These are phyloP conservation scores for Heliconius ismenius DNA, from an alignment of 2,888 invertebrate genomes.

Conservation along the genomic window DNA sequence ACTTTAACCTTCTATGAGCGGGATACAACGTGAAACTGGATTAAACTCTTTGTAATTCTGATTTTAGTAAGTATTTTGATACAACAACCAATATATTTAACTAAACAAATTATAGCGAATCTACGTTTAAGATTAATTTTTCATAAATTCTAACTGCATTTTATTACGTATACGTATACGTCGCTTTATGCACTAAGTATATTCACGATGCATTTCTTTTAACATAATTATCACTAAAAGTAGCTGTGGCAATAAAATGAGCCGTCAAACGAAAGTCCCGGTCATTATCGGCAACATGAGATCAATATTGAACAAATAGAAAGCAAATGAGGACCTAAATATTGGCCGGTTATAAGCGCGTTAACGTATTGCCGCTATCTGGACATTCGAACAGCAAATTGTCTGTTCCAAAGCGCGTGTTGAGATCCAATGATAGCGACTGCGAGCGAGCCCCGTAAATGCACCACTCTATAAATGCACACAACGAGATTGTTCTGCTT, in stretches of 20 bases:
- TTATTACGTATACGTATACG: background rate
- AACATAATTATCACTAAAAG: background rate
- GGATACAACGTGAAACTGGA: too few relatives aligned
- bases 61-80: too few relatives aligned
- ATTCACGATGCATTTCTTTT: conserved; percentile 3
- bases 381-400: conserved; percentile 51
- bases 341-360: conserved; percentile 38
- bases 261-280: conserved; percentile 8
- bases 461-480: conserved; percentile 46
- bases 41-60: too few relatives aligned
- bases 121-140: too few relatives aligned
- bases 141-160: background rate
- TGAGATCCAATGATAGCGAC: conserved; percentile 46
- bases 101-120: too few relatives aligned
- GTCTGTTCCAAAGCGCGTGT: conserved; percentile 47
- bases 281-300: background rate
- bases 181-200: background rate
- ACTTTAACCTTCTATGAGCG: too few relatives aligned
- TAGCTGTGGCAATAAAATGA: background rate
- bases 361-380: conserved; percentile 46
- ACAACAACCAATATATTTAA: too few relatives aligned
- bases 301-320: conserved; percentile 24
- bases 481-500: conserved; percentile 35
- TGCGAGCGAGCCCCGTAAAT: conserved; percentile 45
- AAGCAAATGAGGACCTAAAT: conserved; percentile 39